Conservation (phyloP, 2,797 vertebrate species). For the Malurus leucopterus region DNA sequence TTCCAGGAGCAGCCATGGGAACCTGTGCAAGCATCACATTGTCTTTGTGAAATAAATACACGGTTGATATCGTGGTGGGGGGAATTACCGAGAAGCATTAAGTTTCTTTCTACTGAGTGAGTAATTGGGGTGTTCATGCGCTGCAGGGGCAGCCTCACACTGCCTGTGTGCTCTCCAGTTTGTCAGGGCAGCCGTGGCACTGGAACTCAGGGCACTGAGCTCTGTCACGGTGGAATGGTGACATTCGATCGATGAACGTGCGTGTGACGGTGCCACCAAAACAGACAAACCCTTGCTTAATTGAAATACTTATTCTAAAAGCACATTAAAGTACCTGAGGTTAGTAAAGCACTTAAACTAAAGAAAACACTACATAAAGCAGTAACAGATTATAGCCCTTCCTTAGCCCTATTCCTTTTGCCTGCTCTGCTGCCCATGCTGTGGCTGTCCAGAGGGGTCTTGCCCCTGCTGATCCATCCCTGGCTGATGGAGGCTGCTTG, state of each 20-base stretch:
- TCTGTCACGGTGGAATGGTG: fast-evolving
- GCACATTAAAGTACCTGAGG: neutral
- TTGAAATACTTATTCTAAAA: neutral
- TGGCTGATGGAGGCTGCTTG: neutral
- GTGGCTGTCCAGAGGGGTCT: neutral
- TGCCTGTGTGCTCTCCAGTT: neutral
- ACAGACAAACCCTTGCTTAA: neutral
- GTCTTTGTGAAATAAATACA: neutral
- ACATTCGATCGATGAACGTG: fast-evolving
- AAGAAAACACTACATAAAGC: neutral
- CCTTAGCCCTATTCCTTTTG: neutral
- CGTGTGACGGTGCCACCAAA: fast-evolving
- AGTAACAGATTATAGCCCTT: neutral
- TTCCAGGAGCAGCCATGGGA: neutral
- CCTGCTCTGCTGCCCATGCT: fast-evolving
- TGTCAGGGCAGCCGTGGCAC: neutral
- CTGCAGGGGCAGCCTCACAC: neutral
- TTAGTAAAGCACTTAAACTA: neutral
- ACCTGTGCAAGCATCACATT: neutral
- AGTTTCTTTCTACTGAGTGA: neutral
- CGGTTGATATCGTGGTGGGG: fast-evolving
- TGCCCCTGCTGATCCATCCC: neutral
- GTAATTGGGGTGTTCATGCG: fast-evolving
- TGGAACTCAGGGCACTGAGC: fast-evolving
- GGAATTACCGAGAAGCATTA: neutral